phyloP scores from a whole-genome alignment of 2,113 vertebrate species.

The Egretta garzetta region DNA sequence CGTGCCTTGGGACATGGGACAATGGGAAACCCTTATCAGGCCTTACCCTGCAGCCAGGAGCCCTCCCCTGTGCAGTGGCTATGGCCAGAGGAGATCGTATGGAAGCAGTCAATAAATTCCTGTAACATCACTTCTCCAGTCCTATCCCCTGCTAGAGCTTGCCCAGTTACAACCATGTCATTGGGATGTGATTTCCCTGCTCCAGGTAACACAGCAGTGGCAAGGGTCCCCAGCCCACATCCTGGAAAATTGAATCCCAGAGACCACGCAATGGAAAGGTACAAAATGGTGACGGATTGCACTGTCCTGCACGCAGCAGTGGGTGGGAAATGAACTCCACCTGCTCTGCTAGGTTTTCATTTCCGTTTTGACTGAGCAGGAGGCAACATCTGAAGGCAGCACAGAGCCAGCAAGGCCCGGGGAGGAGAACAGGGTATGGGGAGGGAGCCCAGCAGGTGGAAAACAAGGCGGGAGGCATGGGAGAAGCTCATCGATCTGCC shows the following conservation, averaged over 20 bases:
- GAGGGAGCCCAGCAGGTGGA: not conserved
- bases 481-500: not conserved
- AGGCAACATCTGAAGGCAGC: not conserved
- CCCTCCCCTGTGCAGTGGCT: not conserved
- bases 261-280: not conserved
- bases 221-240: not conserved
- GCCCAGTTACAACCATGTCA: rapidly evolving
- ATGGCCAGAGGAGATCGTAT: not conserved
- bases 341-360: not conserved
- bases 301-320: rapidly evolving
- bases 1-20: rapidly evolving
- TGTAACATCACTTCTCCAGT: not conserved
- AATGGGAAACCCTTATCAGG: not conserved
- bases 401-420: not conserved
- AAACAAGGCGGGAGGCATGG: rapidly evolving
- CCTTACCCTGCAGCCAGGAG: not conserved
- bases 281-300: rapidly evolving
- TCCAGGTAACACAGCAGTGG: not conserved
- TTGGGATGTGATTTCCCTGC: not conserved
- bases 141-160: not conserved
- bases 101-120: not conserved
- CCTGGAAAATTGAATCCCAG: not conserved
- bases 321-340: not conserved
- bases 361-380: not conserved
- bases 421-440: not conserved